A percentile compares a stretch with the other conserved stretches of the same genome.
Evolutionary conservation across 1,140 invertebrate genomes (phyloP).

Genomic region (Choristoneura fumiferana): DNA sequence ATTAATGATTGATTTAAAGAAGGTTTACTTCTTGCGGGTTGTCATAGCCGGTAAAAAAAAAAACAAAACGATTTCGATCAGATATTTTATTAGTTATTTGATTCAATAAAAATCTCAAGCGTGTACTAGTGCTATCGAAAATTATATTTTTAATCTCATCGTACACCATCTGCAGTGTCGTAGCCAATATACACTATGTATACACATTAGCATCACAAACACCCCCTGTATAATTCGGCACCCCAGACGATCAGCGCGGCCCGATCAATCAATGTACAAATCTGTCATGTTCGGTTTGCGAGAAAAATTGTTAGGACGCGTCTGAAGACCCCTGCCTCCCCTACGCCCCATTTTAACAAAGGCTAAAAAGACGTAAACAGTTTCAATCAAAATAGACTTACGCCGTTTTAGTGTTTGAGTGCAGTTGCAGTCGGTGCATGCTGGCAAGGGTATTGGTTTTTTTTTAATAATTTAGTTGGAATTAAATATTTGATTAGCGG

Average conservation of each 20-base stretch:
- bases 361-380: neutral
- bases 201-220: conserved; percentile 34
- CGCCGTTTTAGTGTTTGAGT: neutral
- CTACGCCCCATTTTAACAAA: neutral
- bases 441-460: conserved; percentile 7
- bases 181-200: neutral
- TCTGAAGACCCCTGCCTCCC: conserved; percentile 46
- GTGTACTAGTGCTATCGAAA: no score
- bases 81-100: no score
- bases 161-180: neutral
- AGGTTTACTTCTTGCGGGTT: no score
- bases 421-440: neutral
- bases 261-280: conserved; percentile 78
- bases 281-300: conserved; percentile 80
- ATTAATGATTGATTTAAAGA: no score
- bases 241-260: conserved; percentile 66
- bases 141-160: no score
- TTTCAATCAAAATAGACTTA: neutral
- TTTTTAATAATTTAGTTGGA: conserved; percentile 7
- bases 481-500: conserved; percentile 3
- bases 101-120: no score
- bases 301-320: conserved; percentile 78
- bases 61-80: no score
- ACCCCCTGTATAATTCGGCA: conserved; percentile 73
- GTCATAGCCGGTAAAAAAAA: no score